Base-by-base conservation (phyloP, 2,113 vertebrate species). In the Myotis davidii region DNA sequence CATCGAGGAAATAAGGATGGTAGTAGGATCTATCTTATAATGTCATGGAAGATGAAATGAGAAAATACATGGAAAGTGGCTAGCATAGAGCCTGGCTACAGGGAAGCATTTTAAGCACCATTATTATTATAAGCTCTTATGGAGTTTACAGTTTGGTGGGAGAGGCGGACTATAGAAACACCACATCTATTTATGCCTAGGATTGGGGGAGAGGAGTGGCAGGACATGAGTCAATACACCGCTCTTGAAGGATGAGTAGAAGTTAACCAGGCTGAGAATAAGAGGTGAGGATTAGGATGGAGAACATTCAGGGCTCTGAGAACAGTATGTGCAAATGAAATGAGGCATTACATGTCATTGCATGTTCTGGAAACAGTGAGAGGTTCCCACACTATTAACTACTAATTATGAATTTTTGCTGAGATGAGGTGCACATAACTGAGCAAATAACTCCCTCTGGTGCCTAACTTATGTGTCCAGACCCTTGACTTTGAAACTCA, bases 161-260 rank as follows among this genome's bases (percentile, higher is more conserved):
- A 96, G 29, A 67, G 20, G 23, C 12, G 45, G n/a, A 70, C 0
- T 83, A 21, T 50, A 83, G 92, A 88, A 94, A 69, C n/a, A 76
- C 21, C 61, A 11, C 32, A 67, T 67, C 48, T 91, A 25, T 50
- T 81, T 76, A 85, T 54, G 39, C 1, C 32, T 61, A 70, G 20
- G 12, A 27, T 29, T 83, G 61, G 21, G 32, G 37, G n/a, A 50
- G 27, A 67, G 27, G 25, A 39, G 18, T 59, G 21, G 29, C 20
- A 69, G 72, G 48, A 67, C 25, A 13, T 5, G 64, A 82, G 50
- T 77, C 69, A 95, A 37, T 42, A 78, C 86, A 64, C 16, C 13
- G 27, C 42, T 88, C 65, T 81, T 95, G 37, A 91, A 96, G 61
- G 73, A 70, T 91, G n/a, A 76, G 18, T 45, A 94, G 78, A 59